These are phyloP conservation scores for Clitarchus hookeri DNA, from an alignment of 2,888 invertebrate genomes.

Conservation along the genomic window DNA sequence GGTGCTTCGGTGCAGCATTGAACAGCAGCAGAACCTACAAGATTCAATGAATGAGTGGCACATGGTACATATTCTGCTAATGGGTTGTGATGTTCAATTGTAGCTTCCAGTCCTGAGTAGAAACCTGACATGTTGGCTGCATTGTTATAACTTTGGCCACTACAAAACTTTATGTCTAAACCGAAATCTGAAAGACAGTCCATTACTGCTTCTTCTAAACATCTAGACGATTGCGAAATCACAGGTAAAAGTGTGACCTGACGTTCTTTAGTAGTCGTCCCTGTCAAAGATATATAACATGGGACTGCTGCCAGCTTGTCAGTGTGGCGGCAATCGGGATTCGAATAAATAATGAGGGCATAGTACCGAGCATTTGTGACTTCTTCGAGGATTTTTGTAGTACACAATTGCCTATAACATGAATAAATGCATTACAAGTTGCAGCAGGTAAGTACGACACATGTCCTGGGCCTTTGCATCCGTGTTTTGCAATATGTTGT, in stretches of 20 bases:
- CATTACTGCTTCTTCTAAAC: background rate
- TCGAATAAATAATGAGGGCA: background rate
- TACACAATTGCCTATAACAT: background rate
- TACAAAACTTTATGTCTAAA: background rate
- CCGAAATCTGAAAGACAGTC: background rate
- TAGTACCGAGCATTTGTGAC: conserved; percentile 2
- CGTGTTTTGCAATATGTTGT: conserved; percentile 18
- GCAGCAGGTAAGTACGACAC: background rate
- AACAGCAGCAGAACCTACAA: background rate
- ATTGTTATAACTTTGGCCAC: background rate
- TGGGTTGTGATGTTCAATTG: conserved; percentile 5
- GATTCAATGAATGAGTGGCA: background rate
- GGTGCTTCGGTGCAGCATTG: background rate
- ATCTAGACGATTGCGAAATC: background rate
- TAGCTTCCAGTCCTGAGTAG: background rate
- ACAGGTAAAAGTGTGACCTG: background rate
- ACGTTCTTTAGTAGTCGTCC: background rate
- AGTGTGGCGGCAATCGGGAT: background rate
- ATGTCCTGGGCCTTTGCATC: background rate
- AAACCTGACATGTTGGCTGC: background rate
- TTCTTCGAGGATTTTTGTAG: background rate
- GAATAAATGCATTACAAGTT: conserved; percentile 1
- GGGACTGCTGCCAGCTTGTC: background rate
- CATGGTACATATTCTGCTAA: conserved; percentile 10
- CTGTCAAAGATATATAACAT: background rate